Conservation (phyloP, 2,797 vertebrate genomes). For the Oryzias dopingdopingensis region DNA sequence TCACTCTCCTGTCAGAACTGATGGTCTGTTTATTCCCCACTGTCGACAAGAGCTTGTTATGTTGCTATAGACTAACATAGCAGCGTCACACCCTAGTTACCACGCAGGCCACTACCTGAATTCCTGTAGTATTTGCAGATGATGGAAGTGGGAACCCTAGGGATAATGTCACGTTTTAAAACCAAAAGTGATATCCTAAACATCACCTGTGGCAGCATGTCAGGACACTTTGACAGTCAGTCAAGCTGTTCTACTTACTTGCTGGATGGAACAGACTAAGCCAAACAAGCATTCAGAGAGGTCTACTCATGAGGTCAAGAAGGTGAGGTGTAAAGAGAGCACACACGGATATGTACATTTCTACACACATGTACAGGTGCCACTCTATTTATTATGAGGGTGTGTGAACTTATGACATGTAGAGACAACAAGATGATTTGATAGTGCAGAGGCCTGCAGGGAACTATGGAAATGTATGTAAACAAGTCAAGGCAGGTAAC, state of each 20-base stretch:
- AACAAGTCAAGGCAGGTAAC: constrained; percentile 8
- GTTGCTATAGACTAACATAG: constrained; percentile 15
- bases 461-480: constrained; percentile 5
- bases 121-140: constrained; percentile 38
- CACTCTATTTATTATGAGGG: constrained; percentile 1
- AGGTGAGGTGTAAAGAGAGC: constrained; percentile 43
- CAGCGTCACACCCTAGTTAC: constrained; percentile 36
- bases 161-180: constrained; percentile 25
- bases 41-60: constrained; percentile 16
- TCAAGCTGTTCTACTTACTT: constrained; percentile 54
- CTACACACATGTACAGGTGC: not conserved
- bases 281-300: constrained; percentile 31
- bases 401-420: constrained; percentile 1
- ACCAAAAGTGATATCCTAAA: constrained; percentile 39
- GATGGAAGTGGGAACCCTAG: constrained; percentile 36
- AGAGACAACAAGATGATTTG: not conserved
- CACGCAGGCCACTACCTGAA: constrained; percentile 13
- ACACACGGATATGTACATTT: not conserved
- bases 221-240: constrained; percentile 66
- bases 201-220: constrained; percentile 53
- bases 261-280: constrained; percentile 22
- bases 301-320: constrained; percentile 48
- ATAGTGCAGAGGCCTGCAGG: not conserved
- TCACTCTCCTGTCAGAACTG: constrained; percentile 57
- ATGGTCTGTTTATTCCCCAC: constrained; percentile 54